Evolutionary conservation across 2,113 vertebrate genomes (phyloP).

Genomic region (Anolis carolinensis): DNA sequence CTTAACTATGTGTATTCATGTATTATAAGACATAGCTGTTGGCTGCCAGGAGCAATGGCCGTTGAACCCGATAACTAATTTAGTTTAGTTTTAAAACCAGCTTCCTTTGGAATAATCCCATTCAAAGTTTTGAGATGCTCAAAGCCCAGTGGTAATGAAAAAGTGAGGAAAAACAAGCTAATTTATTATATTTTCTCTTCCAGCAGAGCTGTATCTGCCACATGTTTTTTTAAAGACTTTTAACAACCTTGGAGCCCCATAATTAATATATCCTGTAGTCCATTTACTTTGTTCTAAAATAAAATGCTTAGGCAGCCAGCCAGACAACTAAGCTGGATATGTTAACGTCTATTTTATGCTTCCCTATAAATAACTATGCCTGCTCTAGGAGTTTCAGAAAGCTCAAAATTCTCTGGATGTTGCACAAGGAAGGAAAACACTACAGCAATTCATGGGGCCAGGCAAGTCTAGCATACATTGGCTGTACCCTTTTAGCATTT

Average conservation of each 20-base stretch:
- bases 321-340: background rate
- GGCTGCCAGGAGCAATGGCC: background rate
- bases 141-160: background rate
- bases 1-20: background rate
- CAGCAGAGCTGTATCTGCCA: background rate
- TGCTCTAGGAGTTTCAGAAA: background rate
- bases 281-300: background rate
- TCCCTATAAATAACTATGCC: background rate
- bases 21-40: background rate
- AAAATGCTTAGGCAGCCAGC: background rate
- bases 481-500: background rate
- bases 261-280: background rate
- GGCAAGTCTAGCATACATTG: background rate
- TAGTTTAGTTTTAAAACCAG: background rate
- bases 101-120: background rate
- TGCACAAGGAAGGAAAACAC: background rate
- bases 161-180: background rate
- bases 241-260: background rate
- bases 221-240: background rate
- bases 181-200: background rate
- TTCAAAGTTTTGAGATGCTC: background rate
- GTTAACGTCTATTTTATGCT: background rate
- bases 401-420: background rate
- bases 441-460: background rate
- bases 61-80: background rate